These are phyloP conservation scores for Neomorphus geoffroyi DNA, from an alignment of 2,797 vertebrate species.

Conservation along the genomic window DNA sequence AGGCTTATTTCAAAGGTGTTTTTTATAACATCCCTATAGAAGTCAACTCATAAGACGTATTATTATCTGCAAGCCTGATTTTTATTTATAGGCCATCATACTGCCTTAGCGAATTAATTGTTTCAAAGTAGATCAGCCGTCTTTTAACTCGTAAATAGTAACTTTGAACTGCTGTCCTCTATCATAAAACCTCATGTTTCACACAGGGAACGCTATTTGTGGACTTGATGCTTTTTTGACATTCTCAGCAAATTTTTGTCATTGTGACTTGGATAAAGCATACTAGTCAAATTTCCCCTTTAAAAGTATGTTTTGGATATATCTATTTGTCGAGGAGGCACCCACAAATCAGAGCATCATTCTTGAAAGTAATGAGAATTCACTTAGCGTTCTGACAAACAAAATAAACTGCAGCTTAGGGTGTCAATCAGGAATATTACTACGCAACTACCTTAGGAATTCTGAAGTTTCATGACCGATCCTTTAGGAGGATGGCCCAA, in stretches of 20 bases:
- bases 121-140: background rate
- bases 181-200: background rate
- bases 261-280: too few relatives aligned
- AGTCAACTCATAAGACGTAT: background rate
- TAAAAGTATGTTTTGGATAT: background rate
- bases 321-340: background rate
- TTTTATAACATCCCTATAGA: background rate
- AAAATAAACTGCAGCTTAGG: too few relatives aligned
- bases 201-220: accelerated
- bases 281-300: too few relatives aligned
- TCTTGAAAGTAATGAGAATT: too few relatives aligned
- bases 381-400: too few relatives aligned
- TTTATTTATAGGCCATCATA: background rate
- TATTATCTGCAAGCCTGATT: background rate
- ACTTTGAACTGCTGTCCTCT: background rate
- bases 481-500: too few relatives aligned
- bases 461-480: too few relatives aligned
- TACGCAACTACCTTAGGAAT: too few relatives aligned
- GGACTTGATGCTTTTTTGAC: background rate
- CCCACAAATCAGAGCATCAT: too few relatives aligned
- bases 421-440: too few relatives aligned
- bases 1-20: background rate
- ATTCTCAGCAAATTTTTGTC: background rate
- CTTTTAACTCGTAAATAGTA: background rate
- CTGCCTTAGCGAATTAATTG: background rate